Conservation (phyloP, 2,888 invertebrate species). For the Antheraea assamensis region DNA sequence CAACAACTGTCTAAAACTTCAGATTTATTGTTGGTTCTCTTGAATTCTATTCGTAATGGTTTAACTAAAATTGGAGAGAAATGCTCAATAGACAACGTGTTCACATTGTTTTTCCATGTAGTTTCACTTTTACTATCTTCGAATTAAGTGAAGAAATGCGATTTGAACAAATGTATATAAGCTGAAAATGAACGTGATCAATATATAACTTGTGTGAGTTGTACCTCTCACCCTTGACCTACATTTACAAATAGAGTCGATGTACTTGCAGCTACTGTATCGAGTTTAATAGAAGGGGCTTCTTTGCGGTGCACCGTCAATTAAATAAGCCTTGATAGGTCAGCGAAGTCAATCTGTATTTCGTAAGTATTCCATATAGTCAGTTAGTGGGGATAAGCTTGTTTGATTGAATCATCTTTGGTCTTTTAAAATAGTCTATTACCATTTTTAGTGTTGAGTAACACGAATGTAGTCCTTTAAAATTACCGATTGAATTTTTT, state of each 20-base stretch:
- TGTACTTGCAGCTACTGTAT: conserved; percentile 16
- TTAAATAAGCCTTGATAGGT: conserved; percentile 39
- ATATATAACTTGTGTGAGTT: conserved; percentile 5
- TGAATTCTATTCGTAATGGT: not conserved
- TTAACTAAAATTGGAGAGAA: not conserved
- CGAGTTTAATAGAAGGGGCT: conserved; percentile 20
- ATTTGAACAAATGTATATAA: not conserved
- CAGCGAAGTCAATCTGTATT: not conserved
- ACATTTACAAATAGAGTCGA: conserved; percentile 16
- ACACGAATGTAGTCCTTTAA: not conserved
- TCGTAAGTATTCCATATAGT: not conserved
- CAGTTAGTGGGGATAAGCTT: not conserved
- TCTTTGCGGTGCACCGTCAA: conserved; percentile 34
- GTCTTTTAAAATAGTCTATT: not conserved
- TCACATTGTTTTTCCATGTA: no score
- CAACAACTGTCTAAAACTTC: not conserved
- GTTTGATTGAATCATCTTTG: not conserved
- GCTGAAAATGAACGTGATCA: not conserved
- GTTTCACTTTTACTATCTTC: no score
- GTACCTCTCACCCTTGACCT: conserved; percentile 24
- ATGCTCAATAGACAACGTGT: no score
- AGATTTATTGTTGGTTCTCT: not conserved
- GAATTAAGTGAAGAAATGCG: no score
- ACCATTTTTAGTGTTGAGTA: not conserved
- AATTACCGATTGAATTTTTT: no score